Base-by-base conservation (phyloP, 2,888 invertebrate species). In the Drosophila siamana region DNA sequence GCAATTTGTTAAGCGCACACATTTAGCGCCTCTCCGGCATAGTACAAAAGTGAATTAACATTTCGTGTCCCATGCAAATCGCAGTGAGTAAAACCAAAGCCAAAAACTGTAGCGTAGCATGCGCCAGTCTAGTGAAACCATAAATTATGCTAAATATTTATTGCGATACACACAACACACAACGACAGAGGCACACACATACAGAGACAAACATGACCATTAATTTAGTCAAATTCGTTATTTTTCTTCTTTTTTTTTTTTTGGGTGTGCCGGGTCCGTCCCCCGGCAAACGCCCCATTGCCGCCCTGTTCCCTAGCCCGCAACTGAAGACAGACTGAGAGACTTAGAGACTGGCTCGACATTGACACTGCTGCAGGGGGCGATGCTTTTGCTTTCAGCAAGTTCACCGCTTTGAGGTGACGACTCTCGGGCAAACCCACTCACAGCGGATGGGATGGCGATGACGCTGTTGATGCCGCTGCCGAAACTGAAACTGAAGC, bases 311-410 rank as follows among this genome's bases (percentile, higher is more conserved):
- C 55, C 9, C 46, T 36, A 41, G 30, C 47, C 22, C 50, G 33
- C 33, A 33, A 33, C n/a, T 33, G 1, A n/a, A 33, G 13, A 30
- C 48, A 15, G 63, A 38, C 43, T 38, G 15, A 38, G 36, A 15
- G 36, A 15, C 36, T 33, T 11, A 47, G 68, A 62, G 65, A 68
- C 60, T 52, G 61, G 59, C 70, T 81, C 78, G 84, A 76, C 85
- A 85, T 85, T 85, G 85, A 87, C 88, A 85, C 76, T 69, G 86
- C 83, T 80, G 71, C 84, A 85, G 80, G 80, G 52, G 75, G 87
- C 36, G 72, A 69, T 68, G 64, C 66, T 73, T 81, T 73, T 59
- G 41, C 50, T 65, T 63, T 70, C 55, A 57, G 64, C 69, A 52
- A 57, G 64, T 67, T 77, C 56, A 63, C 69, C 69, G 22, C 15